These are phyloP conservation scores for Bagarius yarrelli DNA, from an alignment of 2,113 vertebrate genomes.

Conservation along the genomic window DNA sequence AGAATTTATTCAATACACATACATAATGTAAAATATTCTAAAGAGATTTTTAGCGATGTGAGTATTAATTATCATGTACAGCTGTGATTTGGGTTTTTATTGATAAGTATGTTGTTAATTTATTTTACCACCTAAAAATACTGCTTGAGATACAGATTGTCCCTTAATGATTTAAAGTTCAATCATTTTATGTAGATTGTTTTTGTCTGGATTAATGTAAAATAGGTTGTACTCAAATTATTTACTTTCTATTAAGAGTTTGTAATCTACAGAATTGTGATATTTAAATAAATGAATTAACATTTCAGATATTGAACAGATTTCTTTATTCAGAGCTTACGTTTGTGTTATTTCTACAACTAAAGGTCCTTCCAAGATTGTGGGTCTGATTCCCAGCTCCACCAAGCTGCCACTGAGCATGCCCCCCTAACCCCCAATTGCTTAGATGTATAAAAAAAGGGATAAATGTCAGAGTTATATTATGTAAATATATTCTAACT, in stretches of 20 bases:
- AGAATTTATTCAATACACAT: background rate
- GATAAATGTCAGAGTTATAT: too few species aligned
- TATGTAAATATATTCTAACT: too few species aligned
- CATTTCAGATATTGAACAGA: too few species aligned
- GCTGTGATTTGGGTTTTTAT: background rate
- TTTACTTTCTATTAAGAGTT: background rate
- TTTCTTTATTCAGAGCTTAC: too few species aligned
- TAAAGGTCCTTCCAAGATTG: too few species aligned
- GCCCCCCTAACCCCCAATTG: too few species aligned
- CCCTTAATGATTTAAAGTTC: background rate
- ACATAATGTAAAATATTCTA: background rate
- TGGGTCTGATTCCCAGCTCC: too few species aligned
- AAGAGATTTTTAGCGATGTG: background rate
- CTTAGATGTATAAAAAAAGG: too few species aligned
- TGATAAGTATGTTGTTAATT: background rate
- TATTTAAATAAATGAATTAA: background rate
- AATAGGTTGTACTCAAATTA: too few species aligned
- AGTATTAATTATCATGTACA: background rate
- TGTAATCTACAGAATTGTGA: background rate
- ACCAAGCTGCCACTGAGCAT: too few species aligned
- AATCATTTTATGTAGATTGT: background rate
- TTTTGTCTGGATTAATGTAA: background rate
- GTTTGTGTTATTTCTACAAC: too few species aligned
- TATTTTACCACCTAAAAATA: background rate
- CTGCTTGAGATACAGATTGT: background rate